phyloP scores from a whole-genome alignment of 2,797 vertebrate genomes.

The Helicolenus hilgendorfi region DNA sequence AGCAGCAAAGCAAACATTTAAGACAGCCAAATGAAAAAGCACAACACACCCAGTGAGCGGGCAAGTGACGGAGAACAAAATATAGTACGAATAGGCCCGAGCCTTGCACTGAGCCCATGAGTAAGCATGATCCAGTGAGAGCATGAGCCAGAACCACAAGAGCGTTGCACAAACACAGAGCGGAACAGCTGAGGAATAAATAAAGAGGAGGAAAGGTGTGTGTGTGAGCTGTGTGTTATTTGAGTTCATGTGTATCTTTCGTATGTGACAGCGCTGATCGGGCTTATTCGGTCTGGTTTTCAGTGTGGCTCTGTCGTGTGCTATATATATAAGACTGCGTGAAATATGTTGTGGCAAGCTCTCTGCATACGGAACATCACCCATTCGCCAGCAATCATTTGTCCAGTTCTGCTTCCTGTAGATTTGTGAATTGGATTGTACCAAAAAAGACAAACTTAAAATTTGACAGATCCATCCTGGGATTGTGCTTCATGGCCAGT shows the following conservation, averaged over 20 bases:
- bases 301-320: background rate
- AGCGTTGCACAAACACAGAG: conserved; percentile 46
- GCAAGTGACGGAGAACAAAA: conserved; percentile 57
- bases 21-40: conserved; percentile 67
- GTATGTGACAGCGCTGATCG: background rate
- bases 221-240: conserved; percentile 21
- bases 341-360: conserved; percentile 20
- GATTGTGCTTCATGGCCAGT: conserved; percentile 28
- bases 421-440: background rate
- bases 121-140: conserved; percentile 59
- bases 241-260: conserved; percentile 11
- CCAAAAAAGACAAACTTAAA: background rate
- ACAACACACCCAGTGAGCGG: conserved; percentile 61
- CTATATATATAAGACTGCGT: background rate
- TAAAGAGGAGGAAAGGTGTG: conserved; percentile 25
- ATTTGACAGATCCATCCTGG: background rate
- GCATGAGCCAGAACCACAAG: conserved; percentile 53
- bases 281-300: conserved; percentile 1
- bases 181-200: conserved; percentile 37
- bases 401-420: background rate
- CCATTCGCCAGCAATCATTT: background rate
- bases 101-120: conserved; percentile 51
- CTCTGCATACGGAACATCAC: conserved; percentile 16
- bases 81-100: conserved; percentile 16
- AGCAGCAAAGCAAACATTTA: conserved; percentile 69